Evolutionary conservation across 2,113 vertebrate genomes (phyloP).

Genomic region (Tonatia bakeri): DNA sequence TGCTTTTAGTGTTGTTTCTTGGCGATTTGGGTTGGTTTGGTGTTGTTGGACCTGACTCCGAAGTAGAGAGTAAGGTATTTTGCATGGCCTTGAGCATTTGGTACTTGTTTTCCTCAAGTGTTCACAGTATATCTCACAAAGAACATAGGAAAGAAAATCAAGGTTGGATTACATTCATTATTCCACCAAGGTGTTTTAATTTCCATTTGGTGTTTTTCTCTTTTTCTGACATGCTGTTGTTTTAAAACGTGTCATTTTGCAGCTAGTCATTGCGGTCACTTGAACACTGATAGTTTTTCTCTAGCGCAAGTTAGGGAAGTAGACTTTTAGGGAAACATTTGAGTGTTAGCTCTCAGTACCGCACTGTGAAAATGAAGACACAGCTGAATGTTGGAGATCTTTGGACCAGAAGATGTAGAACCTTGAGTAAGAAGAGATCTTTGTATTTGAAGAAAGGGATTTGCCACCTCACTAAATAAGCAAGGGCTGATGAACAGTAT

Average conservation of each 20-base stretch:
- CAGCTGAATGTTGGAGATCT: rapidly evolving
- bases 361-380: neutral
- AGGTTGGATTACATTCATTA: conserved; percentile 36
- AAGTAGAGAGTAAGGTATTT: neutral
- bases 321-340: neutral
- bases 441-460: neutral
- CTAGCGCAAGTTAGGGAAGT: neutral
- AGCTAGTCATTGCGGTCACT: conserved; percentile 17
- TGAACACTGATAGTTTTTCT: neutral
- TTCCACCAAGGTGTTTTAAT: conserved; percentile 62
- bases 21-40: neutral
- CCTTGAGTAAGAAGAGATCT: neutral
- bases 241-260: conserved; percentile 8
- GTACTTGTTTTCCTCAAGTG: conserved; percentile 1
- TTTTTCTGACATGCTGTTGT: neutral
- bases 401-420: neutral
- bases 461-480: neutral
- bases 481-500: neutral
- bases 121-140: conserved; percentile 18
- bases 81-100: conserved; percentile 24
- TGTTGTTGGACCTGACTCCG: neutral
- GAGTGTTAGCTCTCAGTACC: neutral
- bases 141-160: conserved; percentile 50
- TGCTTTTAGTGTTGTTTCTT: neutral
- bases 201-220: neutral